These are phyloP conservation scores for Alligator sinensis DNA, from an alignment of 2,113 vertebrate genomes.

Conservation along the genomic window DNA sequence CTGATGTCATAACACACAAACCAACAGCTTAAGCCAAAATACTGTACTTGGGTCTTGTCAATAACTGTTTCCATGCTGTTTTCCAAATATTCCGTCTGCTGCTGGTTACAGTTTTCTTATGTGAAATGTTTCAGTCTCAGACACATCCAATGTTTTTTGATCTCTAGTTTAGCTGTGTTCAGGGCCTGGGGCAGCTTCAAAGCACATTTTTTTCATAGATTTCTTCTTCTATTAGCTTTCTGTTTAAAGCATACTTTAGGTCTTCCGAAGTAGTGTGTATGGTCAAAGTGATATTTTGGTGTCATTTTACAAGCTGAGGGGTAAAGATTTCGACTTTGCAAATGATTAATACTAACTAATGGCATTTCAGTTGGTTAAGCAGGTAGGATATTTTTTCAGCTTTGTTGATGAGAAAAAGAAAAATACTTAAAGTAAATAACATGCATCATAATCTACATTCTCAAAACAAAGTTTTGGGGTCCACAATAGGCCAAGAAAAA, in stretches of 20 bases:
- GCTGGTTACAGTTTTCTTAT: background rate
- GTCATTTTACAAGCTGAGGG: background rate
- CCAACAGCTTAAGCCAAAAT: slow-evolving; percentile 1
- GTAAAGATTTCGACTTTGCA: background rate
- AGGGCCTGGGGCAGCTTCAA: background rate
- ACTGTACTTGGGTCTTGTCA: background rate
- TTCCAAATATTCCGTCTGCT: slow-evolving; percentile 24
- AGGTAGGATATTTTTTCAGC: background rate
- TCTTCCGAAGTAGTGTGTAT: background rate
- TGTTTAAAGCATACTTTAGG: background rate
- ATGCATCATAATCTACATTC: background rate
- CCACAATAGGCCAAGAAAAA: background rate
- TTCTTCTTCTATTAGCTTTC: background rate
- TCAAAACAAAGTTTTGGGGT: background rate
- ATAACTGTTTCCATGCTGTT: background rate
- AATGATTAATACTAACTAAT: background rate
- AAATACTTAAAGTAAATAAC: background rate
- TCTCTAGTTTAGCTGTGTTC: background rate
- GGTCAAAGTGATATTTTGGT: no score
- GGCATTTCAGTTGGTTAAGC: background rate
- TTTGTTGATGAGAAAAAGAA: background rate
- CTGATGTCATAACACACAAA: background rate
- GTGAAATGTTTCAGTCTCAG: background rate
- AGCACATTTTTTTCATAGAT: background rate
- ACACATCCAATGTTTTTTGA: background rate